Percentiles rank a stretch among this genome's conserved stretches.
Evolutionary conservation across 2,113 vertebrate species (phyloP).

Genomic region (Toxotes jaculatrix): DNA sequence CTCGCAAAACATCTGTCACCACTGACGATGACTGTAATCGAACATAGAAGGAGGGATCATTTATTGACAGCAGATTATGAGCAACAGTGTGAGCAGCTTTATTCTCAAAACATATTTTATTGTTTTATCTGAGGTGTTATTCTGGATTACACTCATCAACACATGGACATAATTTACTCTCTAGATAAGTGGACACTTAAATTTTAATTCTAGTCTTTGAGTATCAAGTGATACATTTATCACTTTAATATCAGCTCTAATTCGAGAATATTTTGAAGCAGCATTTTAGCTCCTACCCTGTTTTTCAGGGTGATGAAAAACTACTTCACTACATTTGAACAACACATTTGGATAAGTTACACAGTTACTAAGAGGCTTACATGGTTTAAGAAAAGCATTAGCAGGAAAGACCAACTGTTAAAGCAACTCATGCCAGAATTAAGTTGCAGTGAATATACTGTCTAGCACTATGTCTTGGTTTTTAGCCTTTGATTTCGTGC

Average conservation of each 20-base stretch:
- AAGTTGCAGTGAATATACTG: constrained; percentile 1
- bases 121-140: background rate
- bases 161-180: background rate
- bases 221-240: too few relatives aligned
- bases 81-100: constrained; percentile 7
- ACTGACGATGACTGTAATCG: constrained; percentile 1
- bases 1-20: background rate
- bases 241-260: background rate
- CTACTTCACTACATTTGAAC: constrained; percentile 6
- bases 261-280: background rate
- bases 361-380: constrained; percentile 26
- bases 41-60: background rate
- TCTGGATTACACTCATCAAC: background rate
- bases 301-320: background rate
- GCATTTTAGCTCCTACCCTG: background rate
- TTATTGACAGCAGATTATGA: background rate
- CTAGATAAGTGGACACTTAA: fast-evolving
- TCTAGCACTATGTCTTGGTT: background rate
- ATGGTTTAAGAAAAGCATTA: constrained; percentile 56
- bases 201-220: too few relatives aligned
- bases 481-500: background rate
- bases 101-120: background rate
- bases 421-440: background rate
- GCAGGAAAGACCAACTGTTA: constrained; percentile 37
- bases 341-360: background rate